Evolutionary conservation across 1,140 invertebrate species (phyloP), one percentile per base, ranked within the genome.

Genomic region (Drosophila hydei): DNA sequence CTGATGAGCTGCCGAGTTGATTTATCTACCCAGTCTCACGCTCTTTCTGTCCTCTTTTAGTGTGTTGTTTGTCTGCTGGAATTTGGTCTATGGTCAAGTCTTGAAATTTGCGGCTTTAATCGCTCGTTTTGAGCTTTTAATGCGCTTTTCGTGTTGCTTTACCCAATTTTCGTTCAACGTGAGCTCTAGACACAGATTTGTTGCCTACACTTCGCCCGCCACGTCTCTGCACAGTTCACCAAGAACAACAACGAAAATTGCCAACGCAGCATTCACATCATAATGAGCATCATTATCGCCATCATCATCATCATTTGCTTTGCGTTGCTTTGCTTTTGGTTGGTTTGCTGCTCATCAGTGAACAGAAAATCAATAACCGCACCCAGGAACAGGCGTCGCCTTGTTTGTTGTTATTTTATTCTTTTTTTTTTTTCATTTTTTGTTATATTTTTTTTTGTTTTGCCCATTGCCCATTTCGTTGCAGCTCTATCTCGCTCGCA

Each of bases 361-460:
- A 71, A 64, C 43, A 70, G 67, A 85, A 85, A 85, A 85, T 85
- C 81, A 85, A 85, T 85, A 85, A 72, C 81, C 81, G 81, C 81
- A 85, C 81, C 81, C 81, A 77, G 38, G 36, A 42, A 11, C 50
- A 65, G 27, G 36, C 47, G 19, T 51, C 54, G 77, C 59, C 72
- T 43, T 72, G 62, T 72, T 48, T 38, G 72, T 54, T 19, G n/a
- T 51, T 56, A 55, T 55, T 38, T 14, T 16, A 58, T 36, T 4
- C 2, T n/a, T 18, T 16, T 16, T 18, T 42, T 42, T 18, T 40
- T 42, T 42, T 16, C 16, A 3, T 2, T 16, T 18, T 38, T 18
- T 42, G 56, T 42, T 42, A 33, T 14, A 55, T 43, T 65, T 45
- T 38, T 38, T n/a, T 5, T 23, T 27, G n/a, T 19, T 36, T 45